Percentiles rank a stretch among this genome's conserved stretches.
phyloP scores from a whole-genome alignment of 2,797 vertebrate species.

The Cynopterus sphinx region DNA sequence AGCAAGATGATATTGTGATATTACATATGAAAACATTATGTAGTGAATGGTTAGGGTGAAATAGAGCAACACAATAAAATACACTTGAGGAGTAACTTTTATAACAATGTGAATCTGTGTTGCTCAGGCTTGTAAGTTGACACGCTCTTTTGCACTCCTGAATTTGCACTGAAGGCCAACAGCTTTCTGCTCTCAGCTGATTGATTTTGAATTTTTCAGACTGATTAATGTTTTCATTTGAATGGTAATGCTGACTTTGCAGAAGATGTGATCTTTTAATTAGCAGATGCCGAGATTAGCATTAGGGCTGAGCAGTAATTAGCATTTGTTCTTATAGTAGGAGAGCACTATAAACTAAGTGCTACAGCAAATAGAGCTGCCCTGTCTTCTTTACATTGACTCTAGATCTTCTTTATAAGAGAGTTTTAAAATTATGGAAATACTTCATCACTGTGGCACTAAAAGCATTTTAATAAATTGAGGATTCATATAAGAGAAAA shows the following conservation, averaged over 20 bases:
- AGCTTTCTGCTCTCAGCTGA: conserved; percentile 78
- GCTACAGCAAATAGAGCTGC: conserved; percentile 71
- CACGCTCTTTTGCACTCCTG: conserved; percentile 47
- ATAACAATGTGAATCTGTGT: background rate
- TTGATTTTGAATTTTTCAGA: conserved; percentile 84
- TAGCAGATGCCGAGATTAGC: conserved; percentile 88
- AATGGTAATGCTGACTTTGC: conserved; percentile 85
- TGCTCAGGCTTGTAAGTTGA: background rate
- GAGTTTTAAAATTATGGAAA: conserved; percentile 46
- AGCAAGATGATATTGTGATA: background rate
- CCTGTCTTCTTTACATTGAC: conserved; percentile 66
- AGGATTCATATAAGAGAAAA: background rate
- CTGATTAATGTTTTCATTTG: conserved; percentile 87
- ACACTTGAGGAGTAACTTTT: conserved; percentile 29
- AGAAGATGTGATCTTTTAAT: conserved; percentile 88
- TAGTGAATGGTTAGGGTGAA: background rate
- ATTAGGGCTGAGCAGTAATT: conserved; percentile 84
- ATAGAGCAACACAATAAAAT: conserved; percentile 19
- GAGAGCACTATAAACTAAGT: conserved; percentile 55
- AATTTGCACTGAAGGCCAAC: conserved; percentile 62
- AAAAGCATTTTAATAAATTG: background rate
- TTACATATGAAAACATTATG: background rate
- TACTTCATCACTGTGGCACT: conserved; percentile 33
- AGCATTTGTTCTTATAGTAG: conserved; percentile 81
- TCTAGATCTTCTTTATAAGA: conserved; percentile 25